Evolutionary conservation across 92 coral and sea anemone genomes (phyloP), one percentile per base, ranked within the genome.

Genomic region (Epizoanthus rinbou): DNA sequence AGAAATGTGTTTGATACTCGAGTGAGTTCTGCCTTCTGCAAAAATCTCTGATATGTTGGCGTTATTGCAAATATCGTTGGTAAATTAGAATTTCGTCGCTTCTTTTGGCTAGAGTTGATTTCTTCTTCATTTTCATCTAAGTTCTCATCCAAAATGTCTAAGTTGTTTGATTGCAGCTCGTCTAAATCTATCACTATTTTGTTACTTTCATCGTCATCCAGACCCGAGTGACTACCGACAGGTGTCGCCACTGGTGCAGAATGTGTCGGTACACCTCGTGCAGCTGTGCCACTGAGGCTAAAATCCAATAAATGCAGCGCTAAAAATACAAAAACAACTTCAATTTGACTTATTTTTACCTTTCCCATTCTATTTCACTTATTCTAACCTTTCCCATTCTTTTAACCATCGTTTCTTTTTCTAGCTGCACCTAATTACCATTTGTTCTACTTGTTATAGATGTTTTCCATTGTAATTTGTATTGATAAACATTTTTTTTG

Each of bases 21-120:
- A 6, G 97, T 94, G 3, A 94, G 86, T 64, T 94, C 98, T 15
- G 98, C 98, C 64, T 94, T 94, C 35, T 94, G 98, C 1, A 92
- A 84, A 24, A 93, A 90, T 18, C 98, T 84, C 82, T 85, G 83
- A 35, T 94, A 94, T 0, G 98, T 94, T 13, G 98, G 98, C 6
- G 96, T 94, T 11, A 94, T 90, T 56, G 90, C 98, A 57, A 85
- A 94, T 25, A 94, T 93, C 15, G 89, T 92, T 15, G 98, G 98
- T 3, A 94, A 33, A 18, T 84, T 91, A 24, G 89, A 56, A 64
- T 73, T 80, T 85, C 88, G 69, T 1, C 69, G 62, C 3, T 64
- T 45, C 75, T 83, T 76, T 66, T 86, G 71, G 53, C 73, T 16
- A 8, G 78, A 84, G 5, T 50, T 45, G 60, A 52, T 57, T 33